Evolutionary conservation across 2,888 invertebrate species (phyloP), one percentile per base, ranked within the genome.

Genomic region (Cheilosia vulpina): DNA sequence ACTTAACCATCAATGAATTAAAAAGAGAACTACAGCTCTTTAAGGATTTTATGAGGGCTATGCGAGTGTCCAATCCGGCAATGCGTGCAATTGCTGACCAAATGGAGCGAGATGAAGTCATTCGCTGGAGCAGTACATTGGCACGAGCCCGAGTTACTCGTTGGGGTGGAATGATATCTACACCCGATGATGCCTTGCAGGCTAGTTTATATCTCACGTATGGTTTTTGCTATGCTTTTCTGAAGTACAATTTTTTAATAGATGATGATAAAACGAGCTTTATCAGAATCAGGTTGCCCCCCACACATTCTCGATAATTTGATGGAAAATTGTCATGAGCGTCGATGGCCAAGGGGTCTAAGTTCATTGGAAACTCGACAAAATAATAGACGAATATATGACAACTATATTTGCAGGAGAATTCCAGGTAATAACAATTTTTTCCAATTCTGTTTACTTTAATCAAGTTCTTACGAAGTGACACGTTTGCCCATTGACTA

Each of bases 141-240:
- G 94, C 97, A 0, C 93, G 97, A 57, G 98, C 98, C 19, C 93
- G 98, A 80, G 98, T 99, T 55, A 98, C 98, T 1, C 94, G 98
- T 77, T 99, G 98, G 99, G 99, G 98, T 71, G 98, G 98, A 73
- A 98, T 99, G 98, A 99, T 99, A 90, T 98, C 98, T 34, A 99
- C 99, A 13, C 99, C 99, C 0, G 98, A 99, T 91, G 97, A 97
- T 92, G 96, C 97, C 68, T 93, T 98, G 88, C 97, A 97, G 95
- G 97, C 97, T 91, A 90, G 87, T 43, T 58, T 68, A 17, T 34
- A 57, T 58, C 2, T 21, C 4, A 53, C 17, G 15, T 19, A 13
- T 1, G 4, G 17, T 38, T 19, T 6, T 38, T 38, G 38, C 9
- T 13, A 13, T 24, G 2, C 6, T 5, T 50, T 11, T 27, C 47